phyloP scores from a whole-genome alignment of 2,113 vertebrate species.

The Sclerurus mexicanus region DNA sequence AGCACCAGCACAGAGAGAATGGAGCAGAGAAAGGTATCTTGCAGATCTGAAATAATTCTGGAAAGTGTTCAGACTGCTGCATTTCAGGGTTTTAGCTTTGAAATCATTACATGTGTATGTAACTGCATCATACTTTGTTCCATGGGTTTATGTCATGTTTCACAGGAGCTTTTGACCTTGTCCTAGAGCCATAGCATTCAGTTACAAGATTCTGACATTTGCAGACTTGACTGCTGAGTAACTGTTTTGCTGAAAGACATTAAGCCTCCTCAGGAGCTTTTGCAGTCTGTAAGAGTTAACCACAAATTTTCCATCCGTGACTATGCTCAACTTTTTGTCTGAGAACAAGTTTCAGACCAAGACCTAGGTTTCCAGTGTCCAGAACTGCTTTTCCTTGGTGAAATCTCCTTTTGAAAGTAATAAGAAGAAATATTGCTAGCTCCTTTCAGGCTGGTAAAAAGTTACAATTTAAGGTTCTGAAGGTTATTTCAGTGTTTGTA shows the following conservation, averaged over 20 bases:
- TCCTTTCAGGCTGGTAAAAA: neutral
- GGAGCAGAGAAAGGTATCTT: neutral
- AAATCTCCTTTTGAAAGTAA: neutral
- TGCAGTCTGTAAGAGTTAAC: neutral
- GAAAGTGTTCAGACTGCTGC: neutral
- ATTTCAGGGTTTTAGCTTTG: neutral
- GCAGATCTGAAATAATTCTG: neutral
- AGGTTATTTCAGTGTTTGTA: neutral
- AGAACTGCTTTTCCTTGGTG: neutral
- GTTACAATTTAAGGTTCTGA: neutral
- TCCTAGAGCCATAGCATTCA: neutral
- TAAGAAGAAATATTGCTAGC: neutral
- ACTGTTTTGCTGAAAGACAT: neutral
- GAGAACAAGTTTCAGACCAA: neutral
- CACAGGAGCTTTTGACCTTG: neutral
- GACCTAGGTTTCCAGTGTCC: neutral
- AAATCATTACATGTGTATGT: fast-evolving
- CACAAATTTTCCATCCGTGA: neutral
- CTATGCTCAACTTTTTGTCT: neutral
- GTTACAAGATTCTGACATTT: neutral
- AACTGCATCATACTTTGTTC: neutral
- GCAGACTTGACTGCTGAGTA: neutral
- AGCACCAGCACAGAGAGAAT: neutral
- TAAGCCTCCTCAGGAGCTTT: neutral
- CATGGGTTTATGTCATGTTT: neutral